These are phyloP conservation scores for Halictus ligatus DNA, from an alignment of 2,888 invertebrate genomes.

Conservation along the genomic window DNA sequence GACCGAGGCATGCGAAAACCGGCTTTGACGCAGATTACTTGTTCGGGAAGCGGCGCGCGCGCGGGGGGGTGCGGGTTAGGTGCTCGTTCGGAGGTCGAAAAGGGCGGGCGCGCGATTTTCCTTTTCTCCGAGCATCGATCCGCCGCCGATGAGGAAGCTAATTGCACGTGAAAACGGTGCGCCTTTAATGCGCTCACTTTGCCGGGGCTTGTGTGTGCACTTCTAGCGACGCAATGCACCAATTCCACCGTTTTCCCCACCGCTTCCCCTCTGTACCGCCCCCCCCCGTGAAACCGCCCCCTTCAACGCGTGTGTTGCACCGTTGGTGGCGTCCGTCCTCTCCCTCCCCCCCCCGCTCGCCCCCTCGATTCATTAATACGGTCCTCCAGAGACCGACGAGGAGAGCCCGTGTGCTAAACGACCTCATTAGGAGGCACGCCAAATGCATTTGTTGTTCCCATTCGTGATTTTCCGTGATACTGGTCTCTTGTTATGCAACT, in stretches of 20 bases:
- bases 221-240: constrained; percentile 68
- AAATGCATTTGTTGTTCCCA: constrained; percentile 72
- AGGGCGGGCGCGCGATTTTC: constrained; percentile 21
- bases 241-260: constrained; percentile 57
- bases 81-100: constrained; percentile 18
- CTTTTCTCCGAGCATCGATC: constrained; percentile 59
- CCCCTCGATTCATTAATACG: constrained; percentile 74
- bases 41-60: constrained; percentile 8
- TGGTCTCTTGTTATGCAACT: constrained; percentile 61
- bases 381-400: constrained; percentile 69
- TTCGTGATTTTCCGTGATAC: constrained; percentile 70
- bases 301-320: background rate
- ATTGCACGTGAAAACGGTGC: constrained; percentile 71
- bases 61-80: background rate
- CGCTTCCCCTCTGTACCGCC: background rate
- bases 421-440: constrained; percentile 73
- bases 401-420: constrained; percentile 66
- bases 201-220: constrained; percentile 43
- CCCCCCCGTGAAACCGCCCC: background rate
- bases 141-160: constrained; percentile 66
- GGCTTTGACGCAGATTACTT: constrained; percentile 37
- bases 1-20: background rate
- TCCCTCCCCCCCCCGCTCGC: background rate
- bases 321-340: background rate
- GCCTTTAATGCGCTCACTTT: constrained; percentile 70